phyloP scores from a whole-genome alignment of 2,888 invertebrate species.

The Drosophila peninsularis region DNA sequence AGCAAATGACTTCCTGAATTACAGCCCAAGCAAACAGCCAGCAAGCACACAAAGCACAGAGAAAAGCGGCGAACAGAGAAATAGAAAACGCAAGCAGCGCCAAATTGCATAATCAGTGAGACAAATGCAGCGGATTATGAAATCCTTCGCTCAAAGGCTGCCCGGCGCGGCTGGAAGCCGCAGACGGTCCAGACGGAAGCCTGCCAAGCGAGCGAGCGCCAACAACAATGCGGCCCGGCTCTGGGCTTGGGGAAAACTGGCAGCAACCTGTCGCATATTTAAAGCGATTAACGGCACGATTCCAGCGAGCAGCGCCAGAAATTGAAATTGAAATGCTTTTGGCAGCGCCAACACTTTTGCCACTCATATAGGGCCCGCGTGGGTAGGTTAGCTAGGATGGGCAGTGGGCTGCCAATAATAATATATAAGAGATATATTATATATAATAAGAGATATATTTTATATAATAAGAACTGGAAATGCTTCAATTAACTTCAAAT shows the following conservation, averaged over 20 bases:
- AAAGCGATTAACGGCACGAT: conserved; percentile 77
- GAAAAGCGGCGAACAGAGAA: conserved; percentile 5
- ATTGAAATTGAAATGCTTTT: conserved; percentile 80
- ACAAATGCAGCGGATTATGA: conserved; percentile 74
- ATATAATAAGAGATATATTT: no score
- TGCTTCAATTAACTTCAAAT: no score
- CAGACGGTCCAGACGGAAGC: conserved; percentile 19
- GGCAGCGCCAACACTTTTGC: conserved; percentile 73
- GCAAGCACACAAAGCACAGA: conserved; percentile 6
- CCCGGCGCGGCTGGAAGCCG: conserved; percentile 49
- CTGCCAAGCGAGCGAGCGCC: conserved; percentile 41
- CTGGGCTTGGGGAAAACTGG: conserved; percentile 50
- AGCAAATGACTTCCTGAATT: conserved; percentile 80
- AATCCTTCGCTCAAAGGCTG: conserved; percentile 72
- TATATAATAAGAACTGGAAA: no score
- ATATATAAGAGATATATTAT: no score
- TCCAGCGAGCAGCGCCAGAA: conserved; percentile 63
- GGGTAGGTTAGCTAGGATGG: neutral
- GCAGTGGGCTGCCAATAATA: no score
- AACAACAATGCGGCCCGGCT: conserved; percentile 18
- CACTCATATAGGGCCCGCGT: conserved; percentile 12
- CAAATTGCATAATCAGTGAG: conserved; percentile 73
- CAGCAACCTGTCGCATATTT: conserved; percentile 76
- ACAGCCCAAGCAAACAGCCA: conserved; percentile 16
- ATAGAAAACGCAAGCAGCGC: conserved; percentile 22